Conservation (phyloP, 2,113 vertebrate genomes). For the Nicator chloris region DNA sequence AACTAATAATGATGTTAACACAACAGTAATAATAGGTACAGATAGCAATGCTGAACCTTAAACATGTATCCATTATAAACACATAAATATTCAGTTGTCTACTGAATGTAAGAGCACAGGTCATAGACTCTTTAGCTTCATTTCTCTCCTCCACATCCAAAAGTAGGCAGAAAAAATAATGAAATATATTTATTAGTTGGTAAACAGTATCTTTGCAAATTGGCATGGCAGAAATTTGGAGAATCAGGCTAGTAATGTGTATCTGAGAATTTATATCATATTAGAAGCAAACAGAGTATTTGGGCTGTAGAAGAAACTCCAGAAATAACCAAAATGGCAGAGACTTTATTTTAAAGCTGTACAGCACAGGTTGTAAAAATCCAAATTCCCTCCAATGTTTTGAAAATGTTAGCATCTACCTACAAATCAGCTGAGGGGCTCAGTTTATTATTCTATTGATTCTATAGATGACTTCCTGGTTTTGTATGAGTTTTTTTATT, state of each 20-base stretch:
- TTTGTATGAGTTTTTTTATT: not conserved
- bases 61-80: conserved; percentile 22
- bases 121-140: conserved; percentile 13
- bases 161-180: not conserved
- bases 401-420: not conserved
- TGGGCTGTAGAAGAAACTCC: not conserved
- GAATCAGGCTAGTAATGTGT: not conserved
- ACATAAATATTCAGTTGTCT: conserved; percentile 43
- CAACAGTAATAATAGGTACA: conserved; percentile 42
- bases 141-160: not conserved
- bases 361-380: not conserved
- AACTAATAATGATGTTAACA: conserved; percentile 26
- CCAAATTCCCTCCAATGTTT: not conserved
- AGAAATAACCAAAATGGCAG: not conserved
- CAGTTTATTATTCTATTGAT: not conserved
- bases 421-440: not conserved
- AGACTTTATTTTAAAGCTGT: not conserved
- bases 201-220: not conserved
- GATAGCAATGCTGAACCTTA: conserved; percentile 9
- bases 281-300: not conserved
- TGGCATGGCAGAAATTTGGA: not conserved
- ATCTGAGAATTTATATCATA: not conserved
- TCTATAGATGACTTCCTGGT: not conserved
- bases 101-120: not conserved
- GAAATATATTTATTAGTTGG: not conserved